Percentiles rank a stretch among this genome's conserved stretches.
Conservation (phyloP, 2,888 invertebrate genomes). For the Lepidochrysops patricia region DNA sequence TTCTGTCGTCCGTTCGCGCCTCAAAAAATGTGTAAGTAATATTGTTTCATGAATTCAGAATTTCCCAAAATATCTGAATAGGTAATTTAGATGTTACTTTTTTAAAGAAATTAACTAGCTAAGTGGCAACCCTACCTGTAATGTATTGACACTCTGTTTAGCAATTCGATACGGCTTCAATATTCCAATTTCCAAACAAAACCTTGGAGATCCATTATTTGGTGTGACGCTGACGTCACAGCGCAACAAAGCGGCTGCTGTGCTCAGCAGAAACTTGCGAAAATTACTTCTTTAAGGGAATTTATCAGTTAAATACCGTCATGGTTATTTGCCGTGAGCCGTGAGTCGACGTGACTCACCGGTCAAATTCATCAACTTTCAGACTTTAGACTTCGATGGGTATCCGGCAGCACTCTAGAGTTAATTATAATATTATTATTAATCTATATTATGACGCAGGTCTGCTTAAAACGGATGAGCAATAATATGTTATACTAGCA, state of each 20-base stretch:
- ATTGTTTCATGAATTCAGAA: no score
- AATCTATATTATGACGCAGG: no score
- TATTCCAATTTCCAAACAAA: not conserved
- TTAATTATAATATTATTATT: no score
- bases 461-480: no score
- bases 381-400: not conserved
- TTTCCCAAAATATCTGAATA: no score
- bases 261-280: not conserved
- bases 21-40: no score
- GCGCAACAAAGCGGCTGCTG: not conserved
- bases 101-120: no score
- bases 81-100: no score
- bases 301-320: not conserved
- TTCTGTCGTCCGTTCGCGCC: no score
- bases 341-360: not conserved
- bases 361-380: not conserved
- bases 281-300: not conserved
- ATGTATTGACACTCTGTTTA: not conserved
- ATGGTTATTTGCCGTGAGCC: not conserved
- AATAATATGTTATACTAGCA: not conserved
- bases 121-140: no score
- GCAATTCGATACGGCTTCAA: not conserved
- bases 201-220: conserved; percentile 2
- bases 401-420: not conserved
- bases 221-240: not conserved